Evolutionary conservation across 2,113 vertebrate species (phyloP), one percentile per base, ranked within the genome.

Genomic region (Pelvicachromis taeniatus): DNA sequence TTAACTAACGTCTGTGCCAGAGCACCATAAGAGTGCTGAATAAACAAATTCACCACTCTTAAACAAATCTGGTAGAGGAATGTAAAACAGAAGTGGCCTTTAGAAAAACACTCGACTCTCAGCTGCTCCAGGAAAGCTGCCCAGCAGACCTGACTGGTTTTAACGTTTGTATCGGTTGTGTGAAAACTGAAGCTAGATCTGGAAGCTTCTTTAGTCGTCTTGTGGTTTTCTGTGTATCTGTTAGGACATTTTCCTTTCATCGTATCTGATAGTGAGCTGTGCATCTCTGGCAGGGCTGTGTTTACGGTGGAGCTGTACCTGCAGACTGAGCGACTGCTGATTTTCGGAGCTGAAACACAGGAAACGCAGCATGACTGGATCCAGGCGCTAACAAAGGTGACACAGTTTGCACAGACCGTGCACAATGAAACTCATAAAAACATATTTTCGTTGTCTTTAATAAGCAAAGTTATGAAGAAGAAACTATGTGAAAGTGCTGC

Each of bases 251-350:
- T 81, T 42, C 12, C 17, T 17, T 54, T 42, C 29, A 7, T 16
- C 1, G 31, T 58, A 16, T 63, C 52, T 21, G 50, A 88, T 9
- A 14, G 78, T 26, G 73, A 65, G 68, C 65, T 48, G 42, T 54
- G 73, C 61, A 55, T 92, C 7, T 95, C 31, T 89, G 94, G 48
- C 94, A 99, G 98, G 96, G 95, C 97, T 29, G 92, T 98, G 94
- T 98, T 97, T 92, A 96, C 97, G 26, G 97, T 97, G 94, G 98
- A 99, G 95, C 96, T 99, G 87, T 98, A 97, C 94, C 95, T 99
- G 93, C 95, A 95, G 92, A 97, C 97, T 19, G 98, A 98, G 91
- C 96, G 96, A 75, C 93, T 95, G 53, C 96, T 99, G 94, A 94
- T 96, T 0, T 97, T 99, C 84, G 98, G 97, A 80, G 96, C 96